Evolutionary conservation across 2,113 vertebrate species (phyloP).

Genomic region (Cyanoliseus patagonus): DNA sequence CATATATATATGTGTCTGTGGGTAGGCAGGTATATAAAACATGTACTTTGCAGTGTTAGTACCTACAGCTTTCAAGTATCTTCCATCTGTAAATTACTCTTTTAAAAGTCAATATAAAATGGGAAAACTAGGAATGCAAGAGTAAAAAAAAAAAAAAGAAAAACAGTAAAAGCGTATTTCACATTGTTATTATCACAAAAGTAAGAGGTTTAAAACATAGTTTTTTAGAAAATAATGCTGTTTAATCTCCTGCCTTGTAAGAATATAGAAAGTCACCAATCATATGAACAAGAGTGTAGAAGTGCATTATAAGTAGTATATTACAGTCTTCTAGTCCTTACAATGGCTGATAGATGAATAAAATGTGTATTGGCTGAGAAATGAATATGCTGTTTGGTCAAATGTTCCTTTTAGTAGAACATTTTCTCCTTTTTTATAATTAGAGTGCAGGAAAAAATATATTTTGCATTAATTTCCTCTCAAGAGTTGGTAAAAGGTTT

Average conservation of each 20-base stretch:
- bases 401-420: not conserved
- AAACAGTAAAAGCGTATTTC: not conserved
- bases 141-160: not conserved
- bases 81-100: not conserved
- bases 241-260: not conserved
- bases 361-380: not conserved
- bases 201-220: not conserved
- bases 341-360: not conserved
- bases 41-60: not conserved
- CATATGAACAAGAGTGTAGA: not conserved
- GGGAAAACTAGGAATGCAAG: not conserved
- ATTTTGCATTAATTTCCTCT: not conserved
- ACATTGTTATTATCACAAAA: not conserved
- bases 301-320: not conserved
- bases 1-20: not conserved
- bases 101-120: not conserved
- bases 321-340: not conserved
- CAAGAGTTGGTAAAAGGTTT: not conserved
- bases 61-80: not conserved
- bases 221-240: not conserved
- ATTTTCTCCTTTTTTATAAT: not conserved
- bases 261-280: not conserved
- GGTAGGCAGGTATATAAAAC: not conserved
- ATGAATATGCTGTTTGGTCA: not conserved
- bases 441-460: not conserved